Percentiles rank a stretch among this genome's conserved stretches.
These are phyloP conservation scores for Fratercula arctica DNA, from an alignment of 2,797 vertebrate genomes.

Conservation along the genomic window DNA sequence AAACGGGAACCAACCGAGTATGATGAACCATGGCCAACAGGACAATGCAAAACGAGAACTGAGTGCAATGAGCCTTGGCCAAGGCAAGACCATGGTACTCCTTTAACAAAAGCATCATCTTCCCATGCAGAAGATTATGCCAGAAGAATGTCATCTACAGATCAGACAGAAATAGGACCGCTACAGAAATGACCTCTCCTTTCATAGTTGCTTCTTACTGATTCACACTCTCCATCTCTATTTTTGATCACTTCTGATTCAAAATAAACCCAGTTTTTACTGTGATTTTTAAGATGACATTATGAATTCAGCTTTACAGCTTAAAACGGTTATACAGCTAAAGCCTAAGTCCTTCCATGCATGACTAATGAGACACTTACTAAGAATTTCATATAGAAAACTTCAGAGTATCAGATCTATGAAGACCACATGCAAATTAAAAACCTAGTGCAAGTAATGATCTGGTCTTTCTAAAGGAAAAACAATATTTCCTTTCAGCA, in stretches of 20 bases:
- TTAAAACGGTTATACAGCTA: not conserved
- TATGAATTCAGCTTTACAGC: not conserved
- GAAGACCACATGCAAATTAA: not conserved
- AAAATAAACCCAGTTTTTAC: not conserved
- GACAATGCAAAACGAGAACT: not conserved
- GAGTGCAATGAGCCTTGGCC: not conserved
- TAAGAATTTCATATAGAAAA: not conserved
- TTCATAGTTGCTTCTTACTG: not conserved
- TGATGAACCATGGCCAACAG: not conserved
- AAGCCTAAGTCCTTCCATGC: not conserved
- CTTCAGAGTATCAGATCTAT: not conserved
- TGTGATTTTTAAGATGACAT: not conserved
- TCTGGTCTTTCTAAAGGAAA: not conserved
- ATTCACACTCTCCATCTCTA: not conserved
- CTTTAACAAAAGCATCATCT: not conserved
- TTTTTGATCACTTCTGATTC: not conserved
- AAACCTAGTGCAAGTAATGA: not conserved
- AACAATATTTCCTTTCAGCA: not conserved
- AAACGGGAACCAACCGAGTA: accelerated
- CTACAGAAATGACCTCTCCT: not conserved
- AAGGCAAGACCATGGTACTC: not conserved
- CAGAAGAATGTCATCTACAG: not conserved
- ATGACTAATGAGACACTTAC: not conserved
- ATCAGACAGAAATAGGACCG: not conserved
- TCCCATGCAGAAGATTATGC: not conserved